Conservation (phyloP, 1,140 invertebrate genomes). For the Rhagoletis zephyria region DNA sequence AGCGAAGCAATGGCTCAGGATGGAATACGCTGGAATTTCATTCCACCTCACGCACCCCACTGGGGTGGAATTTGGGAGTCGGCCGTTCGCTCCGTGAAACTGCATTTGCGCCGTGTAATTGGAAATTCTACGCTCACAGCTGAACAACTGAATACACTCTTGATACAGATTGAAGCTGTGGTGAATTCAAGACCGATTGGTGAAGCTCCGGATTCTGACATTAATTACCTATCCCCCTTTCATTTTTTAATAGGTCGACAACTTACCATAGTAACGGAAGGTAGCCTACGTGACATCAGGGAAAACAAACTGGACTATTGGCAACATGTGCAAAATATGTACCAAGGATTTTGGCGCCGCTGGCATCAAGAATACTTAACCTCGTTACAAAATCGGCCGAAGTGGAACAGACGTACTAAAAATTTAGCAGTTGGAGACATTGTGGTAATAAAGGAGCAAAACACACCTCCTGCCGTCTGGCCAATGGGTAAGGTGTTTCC, state of each 20-base stretch:
- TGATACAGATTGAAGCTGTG: conserved; percentile 63
- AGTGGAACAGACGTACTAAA: conserved; percentile 58
- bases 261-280: conserved; percentile 58
- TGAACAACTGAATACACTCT: conserved; percentile 62
- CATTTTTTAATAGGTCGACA: conserved; percentile 60
- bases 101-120: conserved; percentile 55
- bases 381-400: conserved; percentile 57
- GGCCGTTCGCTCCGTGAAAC: no score
- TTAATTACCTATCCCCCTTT: conserved; percentile 57
- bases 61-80: neutral
- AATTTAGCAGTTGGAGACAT: conserved; percentile 56
- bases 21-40: neutral
- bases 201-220: neutral
- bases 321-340: conserved; percentile 51
- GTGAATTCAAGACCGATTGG: conserved; percentile 63
- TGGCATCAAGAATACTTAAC: conserved; percentile 58
- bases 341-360: conserved; percentile 57
- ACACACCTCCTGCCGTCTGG: conserved; percentile 66
- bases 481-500: conserved; percentile 64
- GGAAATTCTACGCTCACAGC: conserved; percentile 60
- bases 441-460: conserved; percentile 69
- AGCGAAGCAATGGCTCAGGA: neutral
- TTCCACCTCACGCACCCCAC: neutral
- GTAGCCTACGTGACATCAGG: conserved; percentile 52
- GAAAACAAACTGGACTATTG: conserved; percentile 53